Evolutionary conservation across 2,113 vertebrate species (phyloP).

Genomic region (Phalacrocorax carbo): DNA sequence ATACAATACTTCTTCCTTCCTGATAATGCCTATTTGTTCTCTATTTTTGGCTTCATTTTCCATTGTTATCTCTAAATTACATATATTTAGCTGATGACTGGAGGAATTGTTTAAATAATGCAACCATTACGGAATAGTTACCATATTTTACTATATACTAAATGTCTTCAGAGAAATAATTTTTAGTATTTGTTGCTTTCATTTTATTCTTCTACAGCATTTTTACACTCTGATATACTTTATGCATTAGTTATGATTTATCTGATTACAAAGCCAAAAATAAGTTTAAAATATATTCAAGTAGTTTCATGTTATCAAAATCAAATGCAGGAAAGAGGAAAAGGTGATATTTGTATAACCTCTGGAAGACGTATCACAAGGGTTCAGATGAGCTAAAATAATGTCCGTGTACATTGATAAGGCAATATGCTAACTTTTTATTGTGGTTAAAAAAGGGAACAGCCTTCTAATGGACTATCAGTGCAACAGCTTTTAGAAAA

Average conservation of each 20-base stretch:
- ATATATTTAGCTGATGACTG: background rate
- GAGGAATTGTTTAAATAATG: background rate
- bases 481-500: background rate
- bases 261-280: background rate
- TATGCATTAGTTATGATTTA: background rate
- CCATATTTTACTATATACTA: background rate
- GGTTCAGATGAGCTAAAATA: background rate
- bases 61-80: background rate
- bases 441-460: background rate
- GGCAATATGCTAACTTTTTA: background rate
- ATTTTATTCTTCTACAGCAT: background rate
- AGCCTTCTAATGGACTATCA: background rate
- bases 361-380: background rate
- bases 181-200: background rate
- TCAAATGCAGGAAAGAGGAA: background rate
- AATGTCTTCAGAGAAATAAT: background rate
- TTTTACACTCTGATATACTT: background rate
- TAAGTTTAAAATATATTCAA: background rate
- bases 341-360: background rate
- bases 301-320: background rate
- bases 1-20: background rate
- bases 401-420: background rate
- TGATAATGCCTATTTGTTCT: background rate
- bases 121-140: background rate
- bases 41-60: conserved; percentile 16